Evolutionary conservation across 2,797 vertebrate species (phyloP), one percentile per base, ranked within the genome.

Genomic region (Amazona finschi): DNA sequence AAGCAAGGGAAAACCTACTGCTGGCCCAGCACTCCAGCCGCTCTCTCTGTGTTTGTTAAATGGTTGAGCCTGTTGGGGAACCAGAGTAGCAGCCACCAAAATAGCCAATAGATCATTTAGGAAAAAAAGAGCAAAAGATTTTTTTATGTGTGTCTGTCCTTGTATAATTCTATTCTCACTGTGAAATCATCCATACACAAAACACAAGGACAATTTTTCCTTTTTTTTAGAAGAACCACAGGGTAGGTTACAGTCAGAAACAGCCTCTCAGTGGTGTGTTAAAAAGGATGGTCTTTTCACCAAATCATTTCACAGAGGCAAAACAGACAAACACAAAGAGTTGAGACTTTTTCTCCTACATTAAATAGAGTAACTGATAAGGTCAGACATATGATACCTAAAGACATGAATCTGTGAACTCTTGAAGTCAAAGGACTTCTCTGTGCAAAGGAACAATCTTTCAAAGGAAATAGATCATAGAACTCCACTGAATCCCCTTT

Each of bases 321-420:
- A 98, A 98, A 98, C 97, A 97, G 97, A 98, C 98, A 98, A 98
- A 99, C 98, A 99, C 98, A 99, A 98, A 98, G 98, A 98, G 98
- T 98, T 97, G 98, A 98, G 98, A 98, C 98, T 98, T 98, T 98
- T 99, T 98, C 98, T 98, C 97, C 98, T 98, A 98, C 97, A 98
- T 98, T 98, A 99, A 98, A 98, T 98, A 98, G 98, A 98, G 98
- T 98, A 98, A 98, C 98, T 98, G 98, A 98, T 98, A 98, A 98
- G 98, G 98, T 98, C 98, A 98, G 99, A 99, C 98, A 99, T 97
- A 98, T 97, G 99, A 99, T 99, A 99, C 98, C 97, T 98, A 98
- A 99, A 99, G 99, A 99, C 98, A 98, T 97, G 98, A 98, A 98
- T 98, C 98, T 98, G 98, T 98, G 99, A 99, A 98, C 98, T 98